These are phyloP conservation scores for Halcyon malimbica DNA, from an alignment of 2,113 vertebrate species.

Conservation along the genomic window DNA sequence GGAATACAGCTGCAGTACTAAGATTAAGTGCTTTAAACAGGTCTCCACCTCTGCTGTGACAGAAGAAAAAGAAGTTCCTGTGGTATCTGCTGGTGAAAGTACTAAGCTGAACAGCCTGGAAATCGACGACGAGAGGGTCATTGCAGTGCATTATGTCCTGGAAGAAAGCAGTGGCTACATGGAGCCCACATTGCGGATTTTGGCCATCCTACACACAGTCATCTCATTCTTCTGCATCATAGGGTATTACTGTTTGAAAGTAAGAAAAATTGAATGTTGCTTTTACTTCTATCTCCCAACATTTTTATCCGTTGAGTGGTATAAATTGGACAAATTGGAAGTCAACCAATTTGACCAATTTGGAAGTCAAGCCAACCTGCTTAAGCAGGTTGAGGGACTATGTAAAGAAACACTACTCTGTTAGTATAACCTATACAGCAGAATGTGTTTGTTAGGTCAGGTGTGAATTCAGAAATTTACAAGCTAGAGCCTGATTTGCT, in stretches of 20 bases:
- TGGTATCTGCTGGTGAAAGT: slow-evolving; percentile 57
- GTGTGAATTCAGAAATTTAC: background rate
- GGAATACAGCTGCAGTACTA: background rate
- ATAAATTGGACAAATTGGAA: background rate
- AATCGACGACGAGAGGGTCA: slow-evolving; percentile 37
- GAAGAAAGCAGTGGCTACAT: slow-evolving; percentile 98
- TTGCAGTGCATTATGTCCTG: slow-evolving; percentile 89
- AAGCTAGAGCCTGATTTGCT: background rate
- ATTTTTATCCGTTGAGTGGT: background rate
- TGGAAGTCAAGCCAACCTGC: too few relatives aligned
- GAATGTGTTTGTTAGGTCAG: background rate
- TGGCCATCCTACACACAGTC: slow-evolving; percentile 92
- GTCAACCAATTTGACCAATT: too few relatives aligned
- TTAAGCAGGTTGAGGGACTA: background rate
- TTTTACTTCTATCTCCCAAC: background rate
- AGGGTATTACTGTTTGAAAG: slow-evolving; percentile 96
- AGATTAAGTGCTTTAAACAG: slow-evolving; percentile 69
- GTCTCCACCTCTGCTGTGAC: slow-evolving; percentile 90
- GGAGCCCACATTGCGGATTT: slow-evolving; percentile 91
- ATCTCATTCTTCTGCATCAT: slow-evolving; percentile 99
- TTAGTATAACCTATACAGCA: background rate
- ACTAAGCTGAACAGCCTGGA: slow-evolving; percentile 58
- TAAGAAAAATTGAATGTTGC: slow-evolving; percentile 1
- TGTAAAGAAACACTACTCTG: background rate
- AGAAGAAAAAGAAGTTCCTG: slow-evolving; percentile 83